Conservation (phyloP, 1,140 invertebrate genomes). For the Zaprionus tsacasi region DNA sequence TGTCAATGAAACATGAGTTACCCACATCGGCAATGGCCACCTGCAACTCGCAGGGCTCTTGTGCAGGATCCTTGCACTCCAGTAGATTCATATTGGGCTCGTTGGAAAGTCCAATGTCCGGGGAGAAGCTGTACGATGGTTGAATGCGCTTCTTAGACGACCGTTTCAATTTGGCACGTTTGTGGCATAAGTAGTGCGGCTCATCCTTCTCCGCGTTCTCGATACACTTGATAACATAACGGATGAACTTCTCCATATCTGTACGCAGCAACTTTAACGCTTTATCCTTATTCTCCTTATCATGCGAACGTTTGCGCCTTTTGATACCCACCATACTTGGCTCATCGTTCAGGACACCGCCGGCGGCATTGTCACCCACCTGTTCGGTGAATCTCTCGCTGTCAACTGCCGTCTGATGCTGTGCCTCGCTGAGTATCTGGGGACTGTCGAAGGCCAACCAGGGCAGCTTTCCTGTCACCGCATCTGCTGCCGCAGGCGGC, state of each 20-base stretch:
- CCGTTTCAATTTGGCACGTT: not conserved
- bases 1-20: slow-evolving; percentile 98
- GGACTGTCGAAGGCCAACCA: slow-evolving; percentile 53
- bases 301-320: not conserved
- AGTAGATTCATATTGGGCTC: slow-evolving; percentile 52
- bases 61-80: slow-evolving; percentile 89
- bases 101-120: not conserved
- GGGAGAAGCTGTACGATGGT: not conserved
- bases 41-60: slow-evolving; percentile 91
- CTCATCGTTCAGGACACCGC: not conserved
- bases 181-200: not conserved
- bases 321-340: not conserved
- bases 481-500: not conserved
- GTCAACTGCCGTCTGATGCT: not conserved
- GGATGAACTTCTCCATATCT: slow-evolving; percentile 39
- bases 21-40: slow-evolving; percentile 99
- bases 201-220: not conserved
- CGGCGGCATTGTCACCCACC: slow-evolving; percentile 30
- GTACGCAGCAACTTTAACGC: slow-evolving; percentile 22
- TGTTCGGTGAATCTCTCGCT: not conserved
- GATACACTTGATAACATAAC: slow-evolving; percentile 3
- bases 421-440: slow-evolving; percentile 17
- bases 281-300: not conserved
- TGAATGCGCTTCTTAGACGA: not conserved
- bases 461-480: slow-evolving; percentile 35